These are phyloP conservation scores for Callyntrura sp. DNA, from an alignment of 2,888 invertebrate genomes.

Conservation along the genomic window DNA sequence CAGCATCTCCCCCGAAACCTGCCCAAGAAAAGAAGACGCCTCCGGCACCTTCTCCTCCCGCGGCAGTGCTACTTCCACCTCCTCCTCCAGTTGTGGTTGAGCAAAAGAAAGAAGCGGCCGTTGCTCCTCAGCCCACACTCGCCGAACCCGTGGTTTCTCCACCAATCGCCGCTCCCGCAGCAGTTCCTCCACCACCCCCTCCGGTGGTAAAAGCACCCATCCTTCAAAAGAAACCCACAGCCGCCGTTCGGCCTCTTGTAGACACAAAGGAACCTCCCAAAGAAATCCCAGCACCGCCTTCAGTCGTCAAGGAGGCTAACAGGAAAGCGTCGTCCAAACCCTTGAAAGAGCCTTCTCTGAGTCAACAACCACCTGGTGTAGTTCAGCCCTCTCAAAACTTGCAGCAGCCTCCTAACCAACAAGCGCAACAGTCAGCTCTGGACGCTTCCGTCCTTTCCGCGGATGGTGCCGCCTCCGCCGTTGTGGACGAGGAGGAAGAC, in stretches of 20 bases:
- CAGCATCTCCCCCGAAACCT: not conserved
- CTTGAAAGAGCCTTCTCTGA: not conserved
- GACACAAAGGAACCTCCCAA: conserved; percentile 51
- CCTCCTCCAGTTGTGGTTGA: not conserved
- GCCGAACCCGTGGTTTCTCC: not conserved
- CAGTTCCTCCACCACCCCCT: conserved; percentile 24
- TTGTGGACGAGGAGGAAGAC: not conserved
- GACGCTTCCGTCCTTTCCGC: not conserved
- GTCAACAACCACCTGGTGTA: not conserved
- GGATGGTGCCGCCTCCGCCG: not conserved
- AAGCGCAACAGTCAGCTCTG: not conserved
- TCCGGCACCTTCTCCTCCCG: not conserved
- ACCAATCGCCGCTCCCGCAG: not conserved
- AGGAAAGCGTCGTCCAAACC: conserved; percentile 29
- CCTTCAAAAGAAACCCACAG: conserved; percentile 73
- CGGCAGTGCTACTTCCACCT: not conserved
- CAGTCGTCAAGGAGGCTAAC: conserved; percentile 4
- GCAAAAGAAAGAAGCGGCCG: not conserved
- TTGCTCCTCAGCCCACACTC: not conserved
- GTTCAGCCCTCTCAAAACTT: not conserved
- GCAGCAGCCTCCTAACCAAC: not conserved
- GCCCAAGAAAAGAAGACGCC: not conserved
- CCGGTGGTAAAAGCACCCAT: not conserved
- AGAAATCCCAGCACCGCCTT: not conserved
- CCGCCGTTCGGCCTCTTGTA: conserved; percentile 74